These are phyloP conservation scores for Tortricodes alternella DNA, from an alignment of 2,888 invertebrate species.

Conservation along the genomic window DNA sequence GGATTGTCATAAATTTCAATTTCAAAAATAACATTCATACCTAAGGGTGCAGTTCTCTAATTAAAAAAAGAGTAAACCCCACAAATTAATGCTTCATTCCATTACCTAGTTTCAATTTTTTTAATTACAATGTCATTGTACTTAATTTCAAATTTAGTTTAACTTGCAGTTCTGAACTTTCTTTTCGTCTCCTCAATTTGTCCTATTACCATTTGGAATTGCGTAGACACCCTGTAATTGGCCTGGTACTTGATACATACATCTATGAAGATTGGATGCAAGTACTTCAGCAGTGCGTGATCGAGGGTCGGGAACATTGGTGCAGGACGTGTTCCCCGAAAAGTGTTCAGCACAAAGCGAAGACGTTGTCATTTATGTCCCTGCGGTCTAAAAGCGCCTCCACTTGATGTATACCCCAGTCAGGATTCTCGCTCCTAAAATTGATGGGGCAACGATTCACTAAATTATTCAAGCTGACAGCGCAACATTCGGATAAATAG, in stretches of 20 bases:
- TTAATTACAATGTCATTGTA: conserved; percentile 38
- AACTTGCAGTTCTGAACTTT: conserved; percentile 41
- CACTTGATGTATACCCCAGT: conserved; percentile 90
- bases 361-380: conserved; percentile 85
- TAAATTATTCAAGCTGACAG: conserved; percentile 22
- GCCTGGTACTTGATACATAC: conserved; percentile 78
- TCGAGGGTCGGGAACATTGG: conserved; percentile 91
- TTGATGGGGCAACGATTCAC: conserved; percentile 22
- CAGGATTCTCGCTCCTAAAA: conserved; percentile 65
- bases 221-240: conserved; percentile 63
- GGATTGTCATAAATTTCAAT: too few species aligned
- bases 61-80: too few species aligned
- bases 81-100: too few species aligned
- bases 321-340: conserved; percentile 90
- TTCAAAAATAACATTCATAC: too few species aligned
- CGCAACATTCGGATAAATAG: conserved; percentile 11
- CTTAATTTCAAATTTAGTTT: conserved; percentile 17
- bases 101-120: conserved; percentile 37
- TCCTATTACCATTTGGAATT: conserved; percentile 84
- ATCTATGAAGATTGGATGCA: conserved; percentile 78
- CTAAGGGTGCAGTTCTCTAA: too few species aligned
- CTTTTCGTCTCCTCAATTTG: conserved; percentile 71
- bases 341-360: conserved; percentile 85
- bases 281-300: conserved; percentile 85
- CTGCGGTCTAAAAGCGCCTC: conserved; percentile 88